Evolutionary conservation across 2,797 vertebrate species (phyloP).

Genomic region (Threskiornis aethiopicus): DNA sequence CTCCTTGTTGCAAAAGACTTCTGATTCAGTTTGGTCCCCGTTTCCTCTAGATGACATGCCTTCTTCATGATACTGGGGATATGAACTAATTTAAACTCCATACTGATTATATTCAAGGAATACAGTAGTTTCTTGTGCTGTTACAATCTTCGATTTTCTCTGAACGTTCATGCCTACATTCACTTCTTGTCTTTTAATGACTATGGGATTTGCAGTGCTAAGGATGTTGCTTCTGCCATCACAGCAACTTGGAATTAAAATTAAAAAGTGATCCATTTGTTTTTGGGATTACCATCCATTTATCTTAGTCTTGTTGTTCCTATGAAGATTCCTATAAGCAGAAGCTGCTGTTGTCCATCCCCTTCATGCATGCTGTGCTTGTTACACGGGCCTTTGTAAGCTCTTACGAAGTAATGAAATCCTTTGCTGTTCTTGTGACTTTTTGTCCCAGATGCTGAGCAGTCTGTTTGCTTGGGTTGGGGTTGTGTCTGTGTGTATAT

Average conservation of each 20-base stretch:
- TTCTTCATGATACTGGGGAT: neutral
- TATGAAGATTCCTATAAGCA: neutral
- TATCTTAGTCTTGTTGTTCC: neutral
- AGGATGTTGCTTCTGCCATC: neutral
- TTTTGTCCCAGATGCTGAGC: neutral
- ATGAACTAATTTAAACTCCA: neutral
- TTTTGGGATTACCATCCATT: neutral
- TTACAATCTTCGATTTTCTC: neutral
- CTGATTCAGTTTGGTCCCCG: neutral
- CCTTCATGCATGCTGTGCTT: neutral
- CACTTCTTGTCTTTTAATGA: neutral
- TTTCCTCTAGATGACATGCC: neutral
- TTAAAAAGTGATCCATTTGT: neutral
- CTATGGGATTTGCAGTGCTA: neutral
- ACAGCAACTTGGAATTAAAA: neutral
- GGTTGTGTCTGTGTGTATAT: neutral
- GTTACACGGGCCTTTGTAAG: neutral
- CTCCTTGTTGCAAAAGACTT: neutral
- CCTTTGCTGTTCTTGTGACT: neutral
- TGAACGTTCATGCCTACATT: neutral
- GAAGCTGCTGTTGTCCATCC: neutral
- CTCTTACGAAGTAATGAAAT: neutral
- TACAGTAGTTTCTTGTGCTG: neutral
- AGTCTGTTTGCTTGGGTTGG: neutral
- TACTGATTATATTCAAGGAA: neutral